Evolutionary conservation across 2,113 vertebrate genomes (phyloP), one percentile per base, ranked within the genome.

Genomic region (Antechinus flavipes): DNA sequence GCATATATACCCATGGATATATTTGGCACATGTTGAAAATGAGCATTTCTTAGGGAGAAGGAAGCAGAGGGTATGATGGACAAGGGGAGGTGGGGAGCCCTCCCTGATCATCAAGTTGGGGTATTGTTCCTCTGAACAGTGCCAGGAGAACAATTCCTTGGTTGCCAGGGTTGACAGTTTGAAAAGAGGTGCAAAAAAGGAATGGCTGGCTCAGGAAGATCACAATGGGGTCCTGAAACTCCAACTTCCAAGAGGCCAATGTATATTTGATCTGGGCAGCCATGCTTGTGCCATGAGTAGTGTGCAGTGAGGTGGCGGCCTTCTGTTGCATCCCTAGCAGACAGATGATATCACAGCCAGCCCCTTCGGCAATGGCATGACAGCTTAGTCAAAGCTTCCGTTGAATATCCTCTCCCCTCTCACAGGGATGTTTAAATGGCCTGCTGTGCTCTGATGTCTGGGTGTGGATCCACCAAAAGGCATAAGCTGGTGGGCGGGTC

Each of bases 1-100:
- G 56, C 2, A 11, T 49, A 42, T 68, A 54, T 26, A 5, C n/a
- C 92, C 68, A 76, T 55, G 49, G 91, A 91, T 90, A 94, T 93
- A 91, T 94, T 0, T 92, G 90, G 27, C 46, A 90, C 56, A 47
- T 54, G 54, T 58, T 55, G 35, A 91, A 89, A 92, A 92, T 8
- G 89, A 91, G 55, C 54, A 56, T 89, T 47, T 93, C 92, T 35
- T 2, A 68, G 84, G 42, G 35, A 96, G 91, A 54, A 42, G n/a
- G 24, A 91, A 76, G 50, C 2, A 12, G 49, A 90, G 84, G 2
- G 42, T 10, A 4, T n/a, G 23, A 30, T 11, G 5, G 92, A 54
- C 30, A 76, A 76, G 68, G 68, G 68, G 35, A 3, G n/a, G 50
- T 24, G 30, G 93, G 7, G 55, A n/a, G 35, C 24, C 5, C 58